Base-by-base conservation (phyloP, 1,140 invertebrate species). In the Melipona quadrifasciata region DNA sequence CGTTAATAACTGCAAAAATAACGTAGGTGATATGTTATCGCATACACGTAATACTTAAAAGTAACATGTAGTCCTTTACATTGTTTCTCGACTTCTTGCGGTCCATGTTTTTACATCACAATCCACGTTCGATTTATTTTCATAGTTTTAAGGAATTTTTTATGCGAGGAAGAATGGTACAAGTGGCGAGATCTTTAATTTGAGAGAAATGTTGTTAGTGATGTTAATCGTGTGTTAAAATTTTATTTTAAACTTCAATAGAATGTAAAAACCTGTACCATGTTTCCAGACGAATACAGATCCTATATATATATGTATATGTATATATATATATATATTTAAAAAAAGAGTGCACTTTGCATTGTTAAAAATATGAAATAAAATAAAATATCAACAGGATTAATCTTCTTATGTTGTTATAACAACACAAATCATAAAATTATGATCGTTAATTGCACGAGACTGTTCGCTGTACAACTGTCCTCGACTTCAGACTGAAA, bases 51-150 rank as follows among this genome's bases (percentile, higher is more conserved):
- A 64, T 64, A 81, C 65, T 73, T 77, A 61, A 0, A 10, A 70
- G 81, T 58, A 78, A 34, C 27, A 39, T 47, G 39, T 39, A 55
- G 16, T 64, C 55, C 17, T 70, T 84, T 64, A 79, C 75, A 72
- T n/a, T 17, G n/a, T 75, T 53, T 31, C 5, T 75, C 2, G 16
- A 10, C 16, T 61, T 4, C n/a, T 12, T n/a, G 24, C 24, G 12
- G 24, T 61, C 3, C 58, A 61, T 12, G 24, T 11, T 11, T n/a
- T n/a, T 61, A 21, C 21, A 11, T 12, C 58, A 19, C 58, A n/a
- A 24, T 61, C 4, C 12, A 61, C 12, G 14, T 61, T 61, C 24
- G 1, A 61, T 61, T 61, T 61, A n/a, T 61, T 61, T 61, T 5
- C 12, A 5, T 61, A n/a, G 10, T n/a, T 61, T 61, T n/a, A 61